Percentiles rank a stretch among this genome's conserved stretches.
Evolutionary conservation across 2,888 invertebrate genomes (phyloP).

Genomic region (Cataglyphis livida): DNA sequence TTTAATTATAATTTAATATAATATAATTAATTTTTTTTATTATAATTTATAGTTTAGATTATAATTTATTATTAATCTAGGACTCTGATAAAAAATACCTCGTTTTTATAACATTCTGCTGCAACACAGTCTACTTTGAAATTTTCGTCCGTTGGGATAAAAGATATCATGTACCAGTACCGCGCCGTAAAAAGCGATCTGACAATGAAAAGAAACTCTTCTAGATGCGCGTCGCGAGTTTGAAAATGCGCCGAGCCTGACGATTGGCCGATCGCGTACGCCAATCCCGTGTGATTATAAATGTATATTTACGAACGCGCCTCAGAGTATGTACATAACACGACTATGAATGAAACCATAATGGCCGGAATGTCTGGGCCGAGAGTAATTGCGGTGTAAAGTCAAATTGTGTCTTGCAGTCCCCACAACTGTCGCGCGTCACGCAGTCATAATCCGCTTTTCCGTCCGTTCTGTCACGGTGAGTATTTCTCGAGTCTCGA

Average conservation of each 20-base stretch:
- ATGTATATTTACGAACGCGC: background rate
- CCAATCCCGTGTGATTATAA: constrained; percentile 13
- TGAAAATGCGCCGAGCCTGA: background rate
- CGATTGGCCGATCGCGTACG: background rate
- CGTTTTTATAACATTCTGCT: background rate
- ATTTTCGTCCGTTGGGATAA: background rate
- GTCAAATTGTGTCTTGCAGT: constrained; percentile 33
- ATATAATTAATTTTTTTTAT: no score
- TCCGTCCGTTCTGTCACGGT: background rate
- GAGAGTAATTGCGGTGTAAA: constrained; percentile 50
- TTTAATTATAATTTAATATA: no score
- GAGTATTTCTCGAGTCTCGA: background rate
- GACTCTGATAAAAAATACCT: background rate
- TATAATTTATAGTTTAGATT: no score
- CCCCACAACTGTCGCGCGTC: background rate
- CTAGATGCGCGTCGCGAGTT: background rate
- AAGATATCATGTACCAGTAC: no score
- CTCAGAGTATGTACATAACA: constrained; percentile 10
- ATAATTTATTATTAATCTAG: no score
- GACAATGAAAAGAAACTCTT: background rate
- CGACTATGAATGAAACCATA: constrained; percentile 21
- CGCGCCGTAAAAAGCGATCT: background rate
- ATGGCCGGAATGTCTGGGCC: constrained; percentile 51
- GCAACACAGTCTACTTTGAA: background rate
- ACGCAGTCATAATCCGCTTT: constrained; percentile 28